Conservation (phyloP, 1,140 invertebrate species). For the Drosophila nigrodunni region DNA sequence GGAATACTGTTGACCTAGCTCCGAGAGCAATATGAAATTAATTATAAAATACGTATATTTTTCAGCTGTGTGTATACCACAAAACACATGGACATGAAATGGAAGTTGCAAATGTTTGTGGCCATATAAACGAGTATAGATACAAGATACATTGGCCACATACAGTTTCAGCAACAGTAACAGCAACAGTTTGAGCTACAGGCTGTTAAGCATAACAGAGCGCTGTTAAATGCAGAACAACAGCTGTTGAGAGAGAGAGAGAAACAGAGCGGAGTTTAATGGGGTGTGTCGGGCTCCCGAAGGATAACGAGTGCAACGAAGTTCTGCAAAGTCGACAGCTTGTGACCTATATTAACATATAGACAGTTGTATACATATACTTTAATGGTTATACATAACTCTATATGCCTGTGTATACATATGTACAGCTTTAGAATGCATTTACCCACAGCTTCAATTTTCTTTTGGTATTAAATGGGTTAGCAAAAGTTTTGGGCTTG, state of each 20-base stretch:
- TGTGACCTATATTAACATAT: slow-evolving; percentile 68
- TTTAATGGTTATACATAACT: slow-evolving; percentile 7
- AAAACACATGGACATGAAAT: not conserved
- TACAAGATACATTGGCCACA: slow-evolving; percentile 23
- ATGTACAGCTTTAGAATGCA: slow-evolving; percentile 12
- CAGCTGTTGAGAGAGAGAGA: slow-evolving; percentile 49
- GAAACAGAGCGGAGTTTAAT: not conserved
- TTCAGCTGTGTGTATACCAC: slow-evolving; percentile 6
- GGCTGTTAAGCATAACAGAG: slow-evolving; percentile 26
- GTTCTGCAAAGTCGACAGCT: slow-evolving; percentile 59
- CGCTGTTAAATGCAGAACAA: slow-evolving; percentile 33
- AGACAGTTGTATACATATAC: slow-evolving; percentile 12
- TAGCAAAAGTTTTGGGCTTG: slow-evolving; percentile 40
- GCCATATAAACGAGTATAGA: slow-evolving; percentile 38
- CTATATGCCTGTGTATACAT: not conserved
- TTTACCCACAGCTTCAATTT: slow-evolving; percentile 4
- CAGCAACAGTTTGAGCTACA: slow-evolving; percentile 2
- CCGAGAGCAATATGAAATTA: slow-evolving; percentile 35
- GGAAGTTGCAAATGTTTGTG: slow-evolving; percentile 15
- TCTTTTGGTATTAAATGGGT: slow-evolving; percentile 26
- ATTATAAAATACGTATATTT: slow-evolving; percentile 25
- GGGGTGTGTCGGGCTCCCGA: slow-evolving; percentile 55
- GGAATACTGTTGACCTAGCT: slow-evolving; percentile 52
- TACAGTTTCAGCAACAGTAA: slow-evolving; percentile 12
- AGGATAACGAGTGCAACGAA: slow-evolving; percentile 71